Evolutionary conservation across 2,797 vertebrate genomes (phyloP), one percentile per base, ranked within the genome.

Genomic region (Hydrophis major): DNA sequence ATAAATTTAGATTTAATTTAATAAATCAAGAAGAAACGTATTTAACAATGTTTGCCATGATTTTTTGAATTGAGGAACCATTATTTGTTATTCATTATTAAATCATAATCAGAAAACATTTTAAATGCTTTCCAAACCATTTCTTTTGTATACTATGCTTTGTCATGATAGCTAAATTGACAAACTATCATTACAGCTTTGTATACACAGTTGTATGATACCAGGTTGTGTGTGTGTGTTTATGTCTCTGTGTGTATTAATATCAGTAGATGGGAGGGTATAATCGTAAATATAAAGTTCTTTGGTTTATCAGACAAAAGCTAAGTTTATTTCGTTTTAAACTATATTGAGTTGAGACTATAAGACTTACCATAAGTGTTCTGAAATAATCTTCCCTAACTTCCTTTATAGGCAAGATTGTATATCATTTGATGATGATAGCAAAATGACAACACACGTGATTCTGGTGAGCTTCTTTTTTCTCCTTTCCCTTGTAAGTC

Each of bases 341-440:
- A 89, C 6, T 83, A 47, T 60, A n/a, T 27, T 66, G 83, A 59
- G 69, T 92, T 89, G 53, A 93, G 57, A 59, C 74, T 28, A 42
- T 89, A 60, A 78, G 42, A 78, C 88, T 91, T 93, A 86, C 89
- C 50, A 66, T 60, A 89, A 50, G 57, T 89, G 16, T 83, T 91
- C 95, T 89, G 89, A 86, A 16, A 74, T 87, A 92, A 93, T 50
- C 92, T 92, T 87, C 94, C 93, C 53, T 97, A 96, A 94, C n/a
- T 94, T 1, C 97, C 60, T 96, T 87, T 97, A 95, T 95, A 98
- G 98, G 96, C 96, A 97, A 96, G 97, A 97, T 87, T 96, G 91
- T 97, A 94, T 96, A 94, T 96, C 96, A 92, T 94, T 96, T 94
- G 96, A 66, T 94, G 96, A 95, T 90, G 95, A 86, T 96, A 96